These are phyloP conservation scores for Hippocampus guttulatus DNA, from an alignment of 2,113 vertebrate genomes.

Conservation along the genomic window DNA sequence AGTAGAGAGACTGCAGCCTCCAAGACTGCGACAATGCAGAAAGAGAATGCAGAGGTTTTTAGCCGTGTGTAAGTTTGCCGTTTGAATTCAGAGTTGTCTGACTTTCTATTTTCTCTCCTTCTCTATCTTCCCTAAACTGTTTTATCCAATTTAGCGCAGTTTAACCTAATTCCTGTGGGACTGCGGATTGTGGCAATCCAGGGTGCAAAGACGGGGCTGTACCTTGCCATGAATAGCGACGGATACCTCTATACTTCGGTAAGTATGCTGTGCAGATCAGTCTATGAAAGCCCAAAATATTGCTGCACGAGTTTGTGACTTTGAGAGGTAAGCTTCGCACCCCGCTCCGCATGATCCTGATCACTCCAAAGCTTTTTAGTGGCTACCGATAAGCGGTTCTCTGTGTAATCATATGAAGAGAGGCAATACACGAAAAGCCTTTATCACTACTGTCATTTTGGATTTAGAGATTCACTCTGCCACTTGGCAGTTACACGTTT, in stretches of 20 bases:
- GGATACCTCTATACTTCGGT: conserved; percentile 88
- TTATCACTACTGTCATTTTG: conserved; percentile 21
- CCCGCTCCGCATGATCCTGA: conserved; percentile 25
- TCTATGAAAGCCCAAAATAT: background rate
- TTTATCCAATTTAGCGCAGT: conserved; percentile 82
- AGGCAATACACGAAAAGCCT: background rate
- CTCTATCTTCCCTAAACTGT: conserved; percentile 31
- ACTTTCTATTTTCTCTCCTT: conserved; percentile 21
- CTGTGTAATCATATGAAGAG: conserved; percentile 10
- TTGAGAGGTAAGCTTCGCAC: background rate
- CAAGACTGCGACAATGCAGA: conserved; percentile 26
- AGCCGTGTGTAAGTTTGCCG: background rate
- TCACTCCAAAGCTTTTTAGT: conserved; percentile 4
- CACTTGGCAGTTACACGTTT: conserved; percentile 9
- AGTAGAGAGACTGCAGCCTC: conserved; percentile 19
- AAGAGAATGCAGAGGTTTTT: background rate
- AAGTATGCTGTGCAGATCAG: conserved; percentile 41
- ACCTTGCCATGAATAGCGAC: conserved; percentile 96
- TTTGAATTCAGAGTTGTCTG: conserved; percentile 26
- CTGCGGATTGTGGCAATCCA: conserved; percentile 97
- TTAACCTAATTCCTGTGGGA: conserved; percentile 98
- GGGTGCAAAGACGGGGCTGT: conserved; percentile 92
- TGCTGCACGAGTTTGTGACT: conserved; percentile 12
- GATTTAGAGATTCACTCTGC: conserved; percentile 15
- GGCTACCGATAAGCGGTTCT: conserved; percentile 14